phyloP scores from a whole-genome alignment of 2,888 invertebrate species.

The Polietes domitor region DNA sequence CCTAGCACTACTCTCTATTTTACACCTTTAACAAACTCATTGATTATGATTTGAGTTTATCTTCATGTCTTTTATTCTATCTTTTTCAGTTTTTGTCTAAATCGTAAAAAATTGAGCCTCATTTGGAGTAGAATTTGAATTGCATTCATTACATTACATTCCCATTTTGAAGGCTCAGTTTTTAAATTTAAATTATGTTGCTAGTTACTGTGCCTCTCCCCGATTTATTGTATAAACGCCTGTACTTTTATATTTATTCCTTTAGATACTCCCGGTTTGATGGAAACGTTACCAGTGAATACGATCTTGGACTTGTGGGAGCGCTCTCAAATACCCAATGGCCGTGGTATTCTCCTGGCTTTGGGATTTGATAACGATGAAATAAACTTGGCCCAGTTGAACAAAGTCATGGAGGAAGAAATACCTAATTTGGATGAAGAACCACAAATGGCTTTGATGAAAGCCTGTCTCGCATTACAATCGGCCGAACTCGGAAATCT shows the following conservation, averaged over 20 bases:
- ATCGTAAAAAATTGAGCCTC: neutral
- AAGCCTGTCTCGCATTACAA: constrained; percentile 85
- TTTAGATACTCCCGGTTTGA: constrained; percentile 74
- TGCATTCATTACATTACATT: neutral
- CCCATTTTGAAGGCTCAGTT: constrained; percentile 7
- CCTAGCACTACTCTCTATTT: constrained; percentile 52
- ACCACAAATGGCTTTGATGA: constrained; percentile 75
- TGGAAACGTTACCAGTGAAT: constrained; percentile 81
- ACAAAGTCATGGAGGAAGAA: constrained; percentile 87
- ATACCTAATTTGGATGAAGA: constrained; percentile 81
- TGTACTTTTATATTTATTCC: constrained; percentile 72
- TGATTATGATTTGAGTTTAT: constrained; percentile 22
- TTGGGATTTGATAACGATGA: constrained; percentile 85
- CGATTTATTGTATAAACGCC: constrained; percentile 2
- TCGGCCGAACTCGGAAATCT: constrained; percentile 85
- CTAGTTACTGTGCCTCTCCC: constrained; percentile 4
- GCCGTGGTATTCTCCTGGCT: constrained; percentile 85
- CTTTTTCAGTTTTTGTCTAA: constrained; percentile 1
- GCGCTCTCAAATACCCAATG: constrained; percentile 85
- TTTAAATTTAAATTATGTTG: constrained; percentile 65
- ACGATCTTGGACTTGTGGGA: constrained; percentile 88
- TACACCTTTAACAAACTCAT: constrained; percentile 32
- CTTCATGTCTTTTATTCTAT: constrained; percentile 1
- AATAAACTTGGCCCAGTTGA: constrained; percentile 84
- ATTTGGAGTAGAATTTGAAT: neutral